Evolutionary conservation across 2,888 invertebrate species (phyloP).

Genomic region (Dryomyza anilis): DNA sequence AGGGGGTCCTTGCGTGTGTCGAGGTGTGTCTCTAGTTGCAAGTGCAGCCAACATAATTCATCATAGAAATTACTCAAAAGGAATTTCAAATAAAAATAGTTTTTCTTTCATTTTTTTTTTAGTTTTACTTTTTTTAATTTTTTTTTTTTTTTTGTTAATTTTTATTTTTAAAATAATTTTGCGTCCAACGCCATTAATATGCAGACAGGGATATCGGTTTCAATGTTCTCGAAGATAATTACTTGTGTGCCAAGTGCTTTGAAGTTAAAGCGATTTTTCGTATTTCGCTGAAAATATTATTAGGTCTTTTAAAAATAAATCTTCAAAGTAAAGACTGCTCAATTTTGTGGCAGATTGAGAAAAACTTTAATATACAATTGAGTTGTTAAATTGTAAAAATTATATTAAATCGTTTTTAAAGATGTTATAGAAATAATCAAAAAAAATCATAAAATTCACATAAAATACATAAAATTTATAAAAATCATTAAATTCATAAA

Average conservation of each 20-base stretch:
- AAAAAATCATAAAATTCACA: no score
- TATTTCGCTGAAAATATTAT: background rate
- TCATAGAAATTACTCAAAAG: background rate
- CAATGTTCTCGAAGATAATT: background rate
- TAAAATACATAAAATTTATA: no score
- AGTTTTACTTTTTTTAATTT: background rate
- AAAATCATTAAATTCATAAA: no score
- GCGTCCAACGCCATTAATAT: no score
- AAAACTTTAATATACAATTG: no score
- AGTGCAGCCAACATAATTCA: background rate
- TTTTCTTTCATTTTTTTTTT: background rate
- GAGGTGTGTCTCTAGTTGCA: background rate
- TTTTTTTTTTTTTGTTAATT: background rate
- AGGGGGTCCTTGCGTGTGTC: background rate
- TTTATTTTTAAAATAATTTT: background rate
- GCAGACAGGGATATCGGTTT: background rate
- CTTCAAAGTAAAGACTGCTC: background rate
- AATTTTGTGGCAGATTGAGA: background rate
- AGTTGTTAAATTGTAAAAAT: no score
- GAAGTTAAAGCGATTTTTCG: background rate
- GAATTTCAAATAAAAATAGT: background rate
- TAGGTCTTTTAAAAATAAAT: background rate
- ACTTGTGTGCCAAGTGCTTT: background rate
- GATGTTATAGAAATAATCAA: no score
- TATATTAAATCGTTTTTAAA: no score